Evolutionary conservation across 2,888 invertebrate species (phyloP), one percentile per base, ranked within the genome.

Genomic region (Drosophila birchii): DNA sequence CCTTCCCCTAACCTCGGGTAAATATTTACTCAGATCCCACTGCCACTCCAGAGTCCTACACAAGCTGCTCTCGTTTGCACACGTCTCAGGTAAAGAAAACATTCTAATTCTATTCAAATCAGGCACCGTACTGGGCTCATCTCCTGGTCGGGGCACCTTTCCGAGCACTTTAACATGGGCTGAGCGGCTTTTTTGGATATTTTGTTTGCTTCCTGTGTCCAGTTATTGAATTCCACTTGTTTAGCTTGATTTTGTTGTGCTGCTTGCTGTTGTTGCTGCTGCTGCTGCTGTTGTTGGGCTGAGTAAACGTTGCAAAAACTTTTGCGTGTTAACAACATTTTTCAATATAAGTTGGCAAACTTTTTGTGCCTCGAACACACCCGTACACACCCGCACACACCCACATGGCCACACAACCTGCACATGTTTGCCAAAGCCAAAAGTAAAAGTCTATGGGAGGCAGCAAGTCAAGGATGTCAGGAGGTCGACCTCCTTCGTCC

Each of bases 281-380:
- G 61, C 56, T 68, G 60, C 56, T 66, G 44, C 47, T 79, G 59
- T 67, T 69, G 64, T 43, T 39, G 75, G 64, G 54, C 85, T 84
- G 83, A 78, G 83, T 84, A 84, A 84, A 84, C 83, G 87, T 87
- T 85, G 82, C 83, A 78, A 86, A 84, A 88, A 86, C 77, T 88
- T 86, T 86, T 86, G 80, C 88, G 86, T 86, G 86, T 86, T 86
- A 86, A 86, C 86, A 86, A 86, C 88, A 88, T 86, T 86, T 86
- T 86, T 86, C 86, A 86, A 86, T 86, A 86, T 86, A 86, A 86
- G 86, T 86, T 86, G 84, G 88, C 75, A 88, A 86, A 86, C 81
- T 86, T 86, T 86, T 79, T 76, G 68, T 43, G 80, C 72, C 74
- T 69, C 55, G n/a, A 26, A 66, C 67, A 34, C 63, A 34, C 63